Evolutionary conservation across 2,797 vertebrate genomes (phyloP), one percentile per base, ranked within the genome.

Genomic region (Microcaecilia unicolor): DNA sequence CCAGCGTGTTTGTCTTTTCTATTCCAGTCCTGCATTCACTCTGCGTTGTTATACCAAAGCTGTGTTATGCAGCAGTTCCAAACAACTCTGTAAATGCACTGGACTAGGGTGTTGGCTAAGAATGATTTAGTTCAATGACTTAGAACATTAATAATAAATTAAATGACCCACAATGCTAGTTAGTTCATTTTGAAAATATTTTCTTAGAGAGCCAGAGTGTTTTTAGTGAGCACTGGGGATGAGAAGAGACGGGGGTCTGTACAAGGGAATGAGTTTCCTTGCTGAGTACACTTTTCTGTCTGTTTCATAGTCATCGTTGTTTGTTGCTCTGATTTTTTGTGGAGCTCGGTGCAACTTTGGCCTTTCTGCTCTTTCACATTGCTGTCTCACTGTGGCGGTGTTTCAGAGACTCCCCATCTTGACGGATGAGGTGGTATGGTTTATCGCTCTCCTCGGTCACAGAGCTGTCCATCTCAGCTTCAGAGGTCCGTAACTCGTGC

Each of bases 371-470:
- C n/a, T 56, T 35, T 88, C 81, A 97, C 84, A 86, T 86, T 28
- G 64, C 67, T 50, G 85, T 93, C 75, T 96, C 90, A 13, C 74
- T 86, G 51, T 81, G 83, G 44, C 44, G 58, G 12, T 80, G 84
- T 49, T 85, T 79, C 45, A 67, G 58, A 0, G 36, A 49, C 38
- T 87, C 58, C 1, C 86, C 89, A n/a, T 88, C 89, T 31, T 84
- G 82, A 54, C 79, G 84, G 58, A 93, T 83, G 10, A 85, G 74
- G 54, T 81, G 87, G 51, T 91, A 92, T 10, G 88, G 77, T 61
- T 89, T 91, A 49, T 91, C 74, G 4, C 81, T 85, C 50, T 88
- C 86, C 62, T 88, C 76, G 12, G 78, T 65, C 25, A 82, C 84
- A n/a, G 87, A 90, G 67, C 89, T 90, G 51, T 67, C 70, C 8